Conservation (phyloP, 2,797 vertebrate species). For the Crocodylus rhombifer region DNA sequence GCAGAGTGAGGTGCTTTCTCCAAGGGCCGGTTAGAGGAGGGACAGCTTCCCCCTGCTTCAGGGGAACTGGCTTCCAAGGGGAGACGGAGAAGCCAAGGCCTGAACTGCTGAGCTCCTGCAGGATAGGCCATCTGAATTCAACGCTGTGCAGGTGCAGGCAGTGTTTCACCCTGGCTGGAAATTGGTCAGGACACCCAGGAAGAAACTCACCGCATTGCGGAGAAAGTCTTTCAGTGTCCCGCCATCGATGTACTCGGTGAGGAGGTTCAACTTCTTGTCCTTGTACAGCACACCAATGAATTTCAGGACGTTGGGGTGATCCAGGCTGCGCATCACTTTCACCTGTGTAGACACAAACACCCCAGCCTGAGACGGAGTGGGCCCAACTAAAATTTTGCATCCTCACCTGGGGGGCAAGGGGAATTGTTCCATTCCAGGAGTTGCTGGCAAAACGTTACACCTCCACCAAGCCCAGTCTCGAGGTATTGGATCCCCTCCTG, state of each 20-base stretch:
- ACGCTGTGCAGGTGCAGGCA: background rate
- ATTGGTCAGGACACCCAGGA: background rate
- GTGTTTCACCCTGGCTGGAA: background rate
- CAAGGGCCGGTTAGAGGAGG: background rate
- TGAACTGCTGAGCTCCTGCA: background rate
- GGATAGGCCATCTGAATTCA: background rate
- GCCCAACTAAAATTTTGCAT: background rate
- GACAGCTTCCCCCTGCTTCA: conserved; percentile 13
- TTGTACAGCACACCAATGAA: conserved; percentile 97
- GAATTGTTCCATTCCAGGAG: background rate
- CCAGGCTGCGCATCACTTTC: conserved; percentile 95
- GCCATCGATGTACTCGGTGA: conserved; percentile 94
- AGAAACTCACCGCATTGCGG: conserved; percentile 86
- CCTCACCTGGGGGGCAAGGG: background rate
- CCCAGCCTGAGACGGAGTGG: background rate
- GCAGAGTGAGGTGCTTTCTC: background rate
- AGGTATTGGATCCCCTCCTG: background rate
- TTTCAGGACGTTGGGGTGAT: conserved; percentile 93
- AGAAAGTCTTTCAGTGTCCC: conserved; percentile 95
- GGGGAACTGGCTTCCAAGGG: background rate
- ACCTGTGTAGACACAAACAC: conserved; percentile 81
- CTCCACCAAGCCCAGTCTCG: background rate
- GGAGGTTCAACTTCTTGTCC: conserved; percentile 94
- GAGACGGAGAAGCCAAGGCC: background rate
- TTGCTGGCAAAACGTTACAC: background rate